Conservation (phyloP, 1,140 invertebrate species). For the Hypsibius dujardini region DNA sequence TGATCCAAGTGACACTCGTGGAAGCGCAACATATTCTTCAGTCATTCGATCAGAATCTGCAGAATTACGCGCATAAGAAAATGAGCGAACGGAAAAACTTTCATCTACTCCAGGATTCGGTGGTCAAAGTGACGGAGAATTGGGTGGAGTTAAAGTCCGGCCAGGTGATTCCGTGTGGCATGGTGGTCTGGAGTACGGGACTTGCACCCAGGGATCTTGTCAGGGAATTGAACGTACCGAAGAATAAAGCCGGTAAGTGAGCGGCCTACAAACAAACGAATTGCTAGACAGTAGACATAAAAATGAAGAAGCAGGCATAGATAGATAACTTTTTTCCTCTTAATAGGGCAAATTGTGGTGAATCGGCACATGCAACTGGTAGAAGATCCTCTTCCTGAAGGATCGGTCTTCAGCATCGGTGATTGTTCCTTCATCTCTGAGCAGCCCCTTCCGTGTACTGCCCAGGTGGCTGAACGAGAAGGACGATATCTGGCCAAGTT, state of each 20-base stretch:
- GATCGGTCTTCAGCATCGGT: conserved; percentile 29
- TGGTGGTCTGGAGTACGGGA: conserved; percentile 36
- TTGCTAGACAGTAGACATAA: too few relatives aligned
- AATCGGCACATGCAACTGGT: conserved; percentile 28
- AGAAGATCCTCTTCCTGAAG: conserved; percentile 23
- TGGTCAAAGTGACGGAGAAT: conserved; percentile 30
- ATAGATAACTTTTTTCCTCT: conserved; percentile 16
- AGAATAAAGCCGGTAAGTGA: conserved; percentile 28
- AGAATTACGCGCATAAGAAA: conserved; percentile 34
- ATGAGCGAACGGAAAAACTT: conserved; percentile 30
- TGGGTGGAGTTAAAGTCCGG: conserved; percentile 31
- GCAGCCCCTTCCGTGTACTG: conserved; percentile 30
- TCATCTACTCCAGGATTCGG: conserved; percentile 28
- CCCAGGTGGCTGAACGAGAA: conserved; percentile 33
- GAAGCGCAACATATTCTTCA: conserved; percentile 31
- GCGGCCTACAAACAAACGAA: too few relatives aligned
- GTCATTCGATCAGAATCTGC: conserved; percentile 31
- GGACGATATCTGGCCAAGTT: conserved; percentile 31
- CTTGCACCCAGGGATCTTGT: conserved; percentile 31
- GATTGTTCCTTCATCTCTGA: conserved; percentile 31
- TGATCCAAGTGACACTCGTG: conserved; percentile 31
- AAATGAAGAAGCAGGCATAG: too few relatives aligned
- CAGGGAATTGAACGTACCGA: conserved; percentile 26
- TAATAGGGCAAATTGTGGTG: conserved; percentile 27
- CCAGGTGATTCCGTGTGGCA: conserved; percentile 31